Evolutionary conservation across 2,797 vertebrate species (phyloP).

Genomic region (Amphiprion clarkii): DNA sequence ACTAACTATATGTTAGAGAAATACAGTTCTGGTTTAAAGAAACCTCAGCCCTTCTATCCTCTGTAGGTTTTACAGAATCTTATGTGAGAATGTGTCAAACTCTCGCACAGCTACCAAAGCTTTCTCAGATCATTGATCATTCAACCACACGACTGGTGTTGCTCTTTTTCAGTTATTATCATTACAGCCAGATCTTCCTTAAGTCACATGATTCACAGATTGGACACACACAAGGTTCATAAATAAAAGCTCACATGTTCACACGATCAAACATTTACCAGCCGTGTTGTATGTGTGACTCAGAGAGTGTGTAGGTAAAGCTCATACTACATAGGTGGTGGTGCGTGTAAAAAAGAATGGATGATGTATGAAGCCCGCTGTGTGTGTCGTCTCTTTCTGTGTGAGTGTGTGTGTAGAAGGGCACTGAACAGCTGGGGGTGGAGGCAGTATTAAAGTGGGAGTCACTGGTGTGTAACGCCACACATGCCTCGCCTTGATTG

Average conservation of each 20-base stretch:
- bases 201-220: not conserved
- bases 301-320: constrained; percentile 5
- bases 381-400: constrained; percentile 15
- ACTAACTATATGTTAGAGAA: too few relatives aligned
- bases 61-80: too few relatives aligned
- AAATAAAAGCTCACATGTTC: not conserved
- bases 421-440: constrained; percentile 45
- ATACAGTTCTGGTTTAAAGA: too few relatives aligned
- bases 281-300: not conserved
- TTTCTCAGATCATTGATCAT: too few relatives aligned
- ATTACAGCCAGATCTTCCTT: not conserved
- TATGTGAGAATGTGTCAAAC: too few relatives aligned
- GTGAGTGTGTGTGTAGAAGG: constrained; percentile 4
- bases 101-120: too few relatives aligned
- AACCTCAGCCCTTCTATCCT: too few relatives aligned
- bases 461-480: constrained; percentile 73
- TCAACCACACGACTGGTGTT: not conserved
- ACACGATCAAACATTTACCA: not conserved
- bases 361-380: constrained; percentile 40
- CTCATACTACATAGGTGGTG: not conserved
- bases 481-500: constrained; percentile 55
- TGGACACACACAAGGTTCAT: too few relatives aligned
- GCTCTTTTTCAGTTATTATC: not conserved
- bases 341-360: constrained; percentile 1
- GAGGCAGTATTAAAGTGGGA: constrained; percentile 61